Base-by-base conservation (phyloP, 1,140 invertebrate genomes). In the Drosophila bocki region DNA sequence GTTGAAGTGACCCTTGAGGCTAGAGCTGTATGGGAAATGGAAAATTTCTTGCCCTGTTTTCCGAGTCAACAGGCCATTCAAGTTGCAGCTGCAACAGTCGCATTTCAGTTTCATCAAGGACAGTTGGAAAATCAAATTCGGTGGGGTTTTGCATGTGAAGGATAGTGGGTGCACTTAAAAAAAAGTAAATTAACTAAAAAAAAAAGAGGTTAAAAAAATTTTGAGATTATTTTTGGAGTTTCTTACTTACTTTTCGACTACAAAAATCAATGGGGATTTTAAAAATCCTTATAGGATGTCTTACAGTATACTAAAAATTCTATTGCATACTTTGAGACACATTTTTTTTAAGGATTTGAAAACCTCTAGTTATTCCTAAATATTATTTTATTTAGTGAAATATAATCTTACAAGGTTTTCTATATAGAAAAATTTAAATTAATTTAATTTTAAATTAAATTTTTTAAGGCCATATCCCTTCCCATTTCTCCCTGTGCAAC, bases 1-100 rank as follows among this genome's bases (percentile, higher is more conserved):
- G 35, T n/a, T 19, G 12, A 53, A 45, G 19, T 32, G 67, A 22
- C 69, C 69, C 69, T 72, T 71, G 32, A 45, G 58, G 39, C 32
- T 26, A 22, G 13, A 29, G 15, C 17, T 37, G 33, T 37, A 42
- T 64, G 19, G 22, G 12, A 44, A 59, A 50, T 50, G 39, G 19
- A 9, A 29, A 68, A 59, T 37, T 50, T 58, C n/a, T 26, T 39
- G 29, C 12, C 29, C 42, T 19, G 35, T 47, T 47, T 59, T 58
- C 15, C 45, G 19, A 68, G 45, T 68, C 53, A 56, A 56, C 35
- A 39, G 53, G 13, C 39, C 62, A 33, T 50, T 50, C 45, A 42
- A 48, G 42, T 58, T 72, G 69, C 69, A 72, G 67, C 44, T 58
- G 69, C 51, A 47, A 13, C 37, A 65, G 63, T 63, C 13, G 41